Percentiles rank a stretch among this genome's conserved stretches.
These are phyloP conservation scores for Porphyrio hochstetteri DNA, from an alignment of 2,113 vertebrate genomes.

Conservation along the genomic window DNA sequence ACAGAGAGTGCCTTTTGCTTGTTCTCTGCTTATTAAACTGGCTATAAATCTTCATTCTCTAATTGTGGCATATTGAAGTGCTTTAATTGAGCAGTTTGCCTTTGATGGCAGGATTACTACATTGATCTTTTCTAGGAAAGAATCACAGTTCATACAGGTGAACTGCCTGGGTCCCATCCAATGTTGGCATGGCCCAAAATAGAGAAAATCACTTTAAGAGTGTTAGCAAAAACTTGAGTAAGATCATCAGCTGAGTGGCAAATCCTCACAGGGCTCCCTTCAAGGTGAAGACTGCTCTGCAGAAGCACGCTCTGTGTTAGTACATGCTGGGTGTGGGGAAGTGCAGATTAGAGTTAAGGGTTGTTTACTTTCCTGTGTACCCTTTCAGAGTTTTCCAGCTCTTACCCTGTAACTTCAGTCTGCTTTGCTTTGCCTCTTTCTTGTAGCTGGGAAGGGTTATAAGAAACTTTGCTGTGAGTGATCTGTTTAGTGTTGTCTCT, in stretches of 20 bases:
- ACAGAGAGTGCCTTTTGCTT: neutral
- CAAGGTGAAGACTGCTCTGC: neutral
- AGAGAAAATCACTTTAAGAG: neutral
- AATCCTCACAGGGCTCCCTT: neutral
- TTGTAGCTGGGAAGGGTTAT: neutral
- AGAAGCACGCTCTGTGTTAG: neutral
- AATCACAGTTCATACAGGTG: neutral
- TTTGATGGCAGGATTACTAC: neutral
- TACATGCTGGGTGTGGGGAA: neutral
- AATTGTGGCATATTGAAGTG: neutral
- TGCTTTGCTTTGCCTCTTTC: neutral
- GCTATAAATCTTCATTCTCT: neutral
- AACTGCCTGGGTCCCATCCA: neutral
- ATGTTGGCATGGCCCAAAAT: neutral
- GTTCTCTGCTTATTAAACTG: neutral
- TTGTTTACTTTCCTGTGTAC: neutral
- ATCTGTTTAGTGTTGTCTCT: neutral
- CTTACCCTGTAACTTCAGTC: neutral
- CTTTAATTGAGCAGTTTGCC: neutral
- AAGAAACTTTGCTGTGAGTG: neutral
- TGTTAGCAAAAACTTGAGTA: neutral
- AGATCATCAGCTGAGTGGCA: neutral
- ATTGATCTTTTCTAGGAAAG: neutral
- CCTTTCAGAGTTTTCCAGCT: neutral
- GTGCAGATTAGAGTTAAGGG: neutral